Evolutionary conservation across 2,113 vertebrate species (phyloP).

Genomic region (Gymnorhina tibicen): DNA sequence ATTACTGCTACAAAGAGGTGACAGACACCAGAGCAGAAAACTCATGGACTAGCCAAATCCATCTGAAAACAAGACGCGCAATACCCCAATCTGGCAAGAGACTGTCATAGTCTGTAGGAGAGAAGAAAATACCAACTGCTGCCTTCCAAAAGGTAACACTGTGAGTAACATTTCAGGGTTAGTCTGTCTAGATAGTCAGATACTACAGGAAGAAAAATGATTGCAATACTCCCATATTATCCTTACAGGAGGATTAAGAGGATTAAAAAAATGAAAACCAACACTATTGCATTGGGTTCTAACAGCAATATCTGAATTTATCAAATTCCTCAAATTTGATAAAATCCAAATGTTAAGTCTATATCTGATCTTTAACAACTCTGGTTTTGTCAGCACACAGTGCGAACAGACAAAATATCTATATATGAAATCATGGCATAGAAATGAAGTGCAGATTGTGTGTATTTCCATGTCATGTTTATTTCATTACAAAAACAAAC

Average conservation of each 20-base stretch:
- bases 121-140: conserved; percentile 8
- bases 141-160: not conserved
- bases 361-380: not conserved
- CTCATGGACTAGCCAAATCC: not conserved
- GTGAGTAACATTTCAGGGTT: not conserved
- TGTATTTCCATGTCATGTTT: not conserved
- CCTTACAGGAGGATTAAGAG: not conserved
- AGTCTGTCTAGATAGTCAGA: not conserved
- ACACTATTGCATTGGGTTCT: not conserved
- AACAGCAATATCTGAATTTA: not conserved
- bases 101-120: not conserved
- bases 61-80: not conserved
- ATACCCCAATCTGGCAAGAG: not conserved
- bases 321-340: not conserved
- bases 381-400: not conserved
- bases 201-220: not conserved
- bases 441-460: not conserved
- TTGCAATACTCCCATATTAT: not conserved
- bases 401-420: not conserved
- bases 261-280: not conserved
- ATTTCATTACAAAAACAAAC: not conserved
- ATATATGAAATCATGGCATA: not conserved
- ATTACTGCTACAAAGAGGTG: not conserved
- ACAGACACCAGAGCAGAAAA: not conserved
- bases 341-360: not conserved